Conservation (phyloP, 2,113 vertebrate genomes). For the Lipophrys pholis region DNA sequence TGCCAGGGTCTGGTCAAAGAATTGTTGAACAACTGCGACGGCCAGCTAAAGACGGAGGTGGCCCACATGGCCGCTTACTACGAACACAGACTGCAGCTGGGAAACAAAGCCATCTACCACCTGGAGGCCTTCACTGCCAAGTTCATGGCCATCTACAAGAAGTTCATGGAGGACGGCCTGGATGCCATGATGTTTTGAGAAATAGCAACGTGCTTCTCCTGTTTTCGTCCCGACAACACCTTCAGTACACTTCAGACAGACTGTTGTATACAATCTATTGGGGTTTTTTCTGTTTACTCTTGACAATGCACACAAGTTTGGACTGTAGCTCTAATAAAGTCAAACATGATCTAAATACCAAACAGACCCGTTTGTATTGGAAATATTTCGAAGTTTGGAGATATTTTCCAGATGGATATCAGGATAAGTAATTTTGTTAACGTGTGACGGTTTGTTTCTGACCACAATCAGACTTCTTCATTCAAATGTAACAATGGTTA, state of each 20-base stretch:
- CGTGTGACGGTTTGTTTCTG: not conserved
- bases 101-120: slow-evolving; percentile 97
- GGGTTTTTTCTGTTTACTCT: not conserved
- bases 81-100: slow-evolving; percentile 94
- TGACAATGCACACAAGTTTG: not conserved
- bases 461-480: no score
- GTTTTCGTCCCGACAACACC: not conserved
- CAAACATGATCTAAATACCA: not conserved
- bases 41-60: slow-evolving; percentile 95
- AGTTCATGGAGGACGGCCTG: slow-evolving; percentile 98
- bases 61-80: slow-evolving; percentile 94
- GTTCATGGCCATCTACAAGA: slow-evolving; percentile 99
- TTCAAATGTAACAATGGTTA: no score
- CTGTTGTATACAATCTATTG: not conserved
- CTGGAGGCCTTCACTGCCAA: slow-evolving; percentile 97
- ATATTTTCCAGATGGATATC: not conserved
- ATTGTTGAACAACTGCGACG: slow-evolving; percentile 94
- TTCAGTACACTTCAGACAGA: not conserved
- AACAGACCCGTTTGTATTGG: slow-evolving; percentile 1
- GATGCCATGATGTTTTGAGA: slow-evolving; percentile 93
- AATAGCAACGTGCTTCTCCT: not conserved
- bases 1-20: slow-evolving; percentile 91
- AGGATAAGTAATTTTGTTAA: slow-evolving; percentile 39
- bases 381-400: not conserved
- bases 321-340: not conserved